phyloP scores from a whole-genome alignment of 2,888 invertebrate species.

The Oscheius onirici region DNA sequence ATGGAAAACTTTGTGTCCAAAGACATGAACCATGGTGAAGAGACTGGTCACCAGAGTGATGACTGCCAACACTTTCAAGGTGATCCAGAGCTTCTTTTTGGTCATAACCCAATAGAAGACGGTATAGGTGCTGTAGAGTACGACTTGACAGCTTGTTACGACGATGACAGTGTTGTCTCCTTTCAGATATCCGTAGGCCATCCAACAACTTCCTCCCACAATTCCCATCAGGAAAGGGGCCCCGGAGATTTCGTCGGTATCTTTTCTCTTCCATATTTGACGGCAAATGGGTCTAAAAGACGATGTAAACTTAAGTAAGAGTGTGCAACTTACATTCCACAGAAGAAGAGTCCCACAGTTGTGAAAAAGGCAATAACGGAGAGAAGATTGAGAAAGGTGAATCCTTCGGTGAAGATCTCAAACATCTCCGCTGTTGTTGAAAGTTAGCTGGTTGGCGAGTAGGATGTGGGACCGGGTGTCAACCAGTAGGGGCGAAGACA shows the following conservation, averaged over 20 bases:
- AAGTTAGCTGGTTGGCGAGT: too few relatives aligned
- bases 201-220: slow-evolving; percentile 69
- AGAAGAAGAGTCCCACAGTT: slow-evolving; percentile 85
- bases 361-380: slow-evolving; percentile 79
- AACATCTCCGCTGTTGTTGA: slow-evolving; percentile 48
- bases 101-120: slow-evolving; percentile 71
- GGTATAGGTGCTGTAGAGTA: slow-evolving; percentile 66
- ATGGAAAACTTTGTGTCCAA: slow-evolving; percentile 68
- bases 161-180: slow-evolving; percentile 66
- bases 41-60: slow-evolving; percentile 57
- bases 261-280: slow-evolving; percentile 71
- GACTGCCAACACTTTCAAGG: slow-evolving; percentile 64
- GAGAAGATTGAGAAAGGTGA: slow-evolving; percentile 67
- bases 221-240: slow-evolving; percentile 71
- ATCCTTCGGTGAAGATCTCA: slow-evolving; percentile 67
- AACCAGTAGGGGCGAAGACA: not conserved
- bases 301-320: not conserved
- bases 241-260: slow-evolving; percentile 69
- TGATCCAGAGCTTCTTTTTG: slow-evolving; percentile 70
- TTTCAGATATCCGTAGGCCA: slow-evolving; percentile 69
- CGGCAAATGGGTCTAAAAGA: slow-evolving; percentile 69
- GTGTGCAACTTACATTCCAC: slow-evolving; percentile 81
- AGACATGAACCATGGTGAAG: slow-evolving; percentile 59
- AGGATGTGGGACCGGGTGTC: not conserved
- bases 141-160: slow-evolving; percentile 67